phyloP scores from a whole-genome alignment of 2,888 invertebrate genomes.

The Thymelicus sylvestris region DNA sequence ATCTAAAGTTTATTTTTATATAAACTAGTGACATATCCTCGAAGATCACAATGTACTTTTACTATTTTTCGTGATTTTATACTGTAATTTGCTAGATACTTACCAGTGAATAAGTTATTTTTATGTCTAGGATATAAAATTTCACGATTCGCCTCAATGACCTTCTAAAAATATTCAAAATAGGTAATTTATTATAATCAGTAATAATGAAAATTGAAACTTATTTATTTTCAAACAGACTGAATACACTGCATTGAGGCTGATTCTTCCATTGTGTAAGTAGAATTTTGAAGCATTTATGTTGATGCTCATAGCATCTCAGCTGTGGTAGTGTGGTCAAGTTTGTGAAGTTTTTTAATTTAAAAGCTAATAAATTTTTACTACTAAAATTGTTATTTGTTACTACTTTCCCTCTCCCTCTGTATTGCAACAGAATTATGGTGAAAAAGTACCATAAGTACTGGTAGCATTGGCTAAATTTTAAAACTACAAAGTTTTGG shows the following conservation, averaged over 20 bases:
- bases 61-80: slow-evolving; percentile 17
- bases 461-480: no score
- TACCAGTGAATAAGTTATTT: slow-evolving; percentile 11
- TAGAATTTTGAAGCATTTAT: slow-evolving; percentile 36
- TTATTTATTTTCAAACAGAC: slow-evolving; percentile 32
- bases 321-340: slow-evolving; percentile 6
- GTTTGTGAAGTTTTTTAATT: slow-evolving; percentile 13
- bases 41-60: slow-evolving; percentile 28
- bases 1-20: slow-evolving; percentile 37
- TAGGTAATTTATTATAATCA: slow-evolving; percentile 1
- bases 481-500: no score
- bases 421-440: not conserved
- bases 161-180: not conserved
- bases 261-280: slow-evolving; percentile 38
- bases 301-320: slow-evolving; percentile 6
- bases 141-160: not conserved
- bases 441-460: no score
- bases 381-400: not conserved
- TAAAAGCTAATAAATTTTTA: slow-evolving; percentile 34
- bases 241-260: slow-evolving; percentile 13
- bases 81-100: slow-evolving; percentile 8
- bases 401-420: not conserved
- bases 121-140: not conserved
- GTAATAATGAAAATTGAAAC: slow-evolving; percentile 8
- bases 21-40: slow-evolving; percentile 23